Evolutionary conservation across 2,888 invertebrate genomes (phyloP).

Genomic region (Rhaphigaster nebulosa): DNA sequence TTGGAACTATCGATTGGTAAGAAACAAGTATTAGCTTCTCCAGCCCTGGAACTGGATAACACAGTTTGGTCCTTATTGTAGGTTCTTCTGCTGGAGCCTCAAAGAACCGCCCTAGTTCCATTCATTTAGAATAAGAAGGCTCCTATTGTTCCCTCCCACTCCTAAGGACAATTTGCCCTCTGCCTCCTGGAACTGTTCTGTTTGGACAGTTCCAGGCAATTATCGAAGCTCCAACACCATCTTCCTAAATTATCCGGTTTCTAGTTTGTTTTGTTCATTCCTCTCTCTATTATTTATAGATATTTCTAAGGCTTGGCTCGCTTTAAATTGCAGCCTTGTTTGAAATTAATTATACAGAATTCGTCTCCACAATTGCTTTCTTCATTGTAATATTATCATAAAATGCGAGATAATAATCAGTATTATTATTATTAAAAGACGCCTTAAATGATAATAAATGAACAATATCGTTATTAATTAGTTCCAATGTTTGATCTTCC

Average conservation of each 20-base stretch:
- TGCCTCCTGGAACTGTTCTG: background rate
- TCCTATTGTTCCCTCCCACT: background rate
- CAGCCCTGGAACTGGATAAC: background rate
- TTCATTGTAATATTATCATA: too few species aligned
- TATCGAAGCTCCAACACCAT: background rate
- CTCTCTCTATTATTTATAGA: background rate
- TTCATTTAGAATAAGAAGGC: background rate
- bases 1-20: background rate
- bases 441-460: too few species aligned
- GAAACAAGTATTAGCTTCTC: background rate
- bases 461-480: too few species aligned
- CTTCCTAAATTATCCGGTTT: background rate
- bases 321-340: too few species aligned
- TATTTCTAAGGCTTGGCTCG: too few species aligned
- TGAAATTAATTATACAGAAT: too few species aligned
- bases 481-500: too few species aligned
- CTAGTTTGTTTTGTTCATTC: conserved; percentile 8
- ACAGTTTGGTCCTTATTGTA: background rate
- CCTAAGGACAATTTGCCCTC: background rate
- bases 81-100: background rate
- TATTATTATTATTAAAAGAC: too few species aligned
- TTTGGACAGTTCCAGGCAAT: conserved; percentile 14
- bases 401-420: too few species aligned
- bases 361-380: too few species aligned
- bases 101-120: background rate